phyloP scores from a whole-genome alignment of 2,888 invertebrate genomes.

The Macrostomum cliftonense region DNA sequence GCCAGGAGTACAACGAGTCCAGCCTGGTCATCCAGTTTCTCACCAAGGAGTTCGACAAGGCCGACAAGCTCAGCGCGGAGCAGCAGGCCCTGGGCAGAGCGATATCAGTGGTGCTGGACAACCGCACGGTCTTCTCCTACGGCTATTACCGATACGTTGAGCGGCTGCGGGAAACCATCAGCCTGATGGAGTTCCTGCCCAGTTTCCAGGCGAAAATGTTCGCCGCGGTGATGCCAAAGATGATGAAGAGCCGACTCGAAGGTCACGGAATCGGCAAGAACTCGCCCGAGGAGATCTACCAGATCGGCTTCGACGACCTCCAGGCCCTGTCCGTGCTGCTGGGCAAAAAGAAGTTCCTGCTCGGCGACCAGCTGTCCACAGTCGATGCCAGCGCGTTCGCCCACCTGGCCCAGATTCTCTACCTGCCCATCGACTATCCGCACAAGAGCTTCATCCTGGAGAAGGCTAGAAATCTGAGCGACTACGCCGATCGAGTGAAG shows the following conservation, averaged over 20 bases:
- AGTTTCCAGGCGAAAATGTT: background rate
- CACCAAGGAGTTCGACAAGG: conserved; percentile 48
- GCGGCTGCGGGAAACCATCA: conserved; percentile 1
- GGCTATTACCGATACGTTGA: conserved; percentile 9
- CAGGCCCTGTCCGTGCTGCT: conserved; percentile 72
- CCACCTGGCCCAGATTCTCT: conserved; percentile 72
- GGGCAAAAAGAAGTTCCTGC: conserved; percentile 78
- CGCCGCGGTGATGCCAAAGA: conserved; percentile 3
- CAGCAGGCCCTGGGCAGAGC: conserved; percentile 52
- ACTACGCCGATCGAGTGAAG: conserved; percentile 72
- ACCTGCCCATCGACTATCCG: conserved; percentile 72
- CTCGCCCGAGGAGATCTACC: conserved; percentile 68
- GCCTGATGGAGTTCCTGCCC: conserved; percentile 2
- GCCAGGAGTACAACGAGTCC: conserved; percentile 78
- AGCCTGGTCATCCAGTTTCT: conserved; percentile 71
- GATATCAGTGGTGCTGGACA: conserved; percentile 63
- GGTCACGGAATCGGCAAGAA: conserved; percentile 83
- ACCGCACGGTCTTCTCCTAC: conserved; percentile 5
- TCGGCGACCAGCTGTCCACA: conserved; percentile 81
- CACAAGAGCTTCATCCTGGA: conserved; percentile 70
- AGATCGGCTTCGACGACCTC: conserved; percentile 73
- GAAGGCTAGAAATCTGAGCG: conserved; percentile 67
- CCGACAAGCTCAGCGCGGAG: background rate
- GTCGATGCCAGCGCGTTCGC: conserved; percentile 81
- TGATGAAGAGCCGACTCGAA: conserved; percentile 54